Evolutionary conservation across 2,797 vertebrate genomes (phyloP), one percentile per base, ranked within the genome.

Genomic region (Alfaro cultratus): DNA sequence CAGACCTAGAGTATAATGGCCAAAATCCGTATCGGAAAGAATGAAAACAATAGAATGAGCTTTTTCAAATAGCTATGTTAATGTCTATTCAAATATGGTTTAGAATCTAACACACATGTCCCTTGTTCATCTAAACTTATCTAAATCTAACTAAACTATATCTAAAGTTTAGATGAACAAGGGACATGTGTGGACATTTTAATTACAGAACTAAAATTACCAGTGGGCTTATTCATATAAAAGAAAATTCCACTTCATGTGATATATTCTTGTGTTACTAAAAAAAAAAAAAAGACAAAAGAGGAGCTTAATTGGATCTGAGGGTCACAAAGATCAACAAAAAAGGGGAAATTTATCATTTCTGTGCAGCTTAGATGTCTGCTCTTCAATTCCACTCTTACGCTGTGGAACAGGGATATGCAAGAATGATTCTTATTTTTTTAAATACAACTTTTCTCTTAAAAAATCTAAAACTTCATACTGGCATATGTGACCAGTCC

Each of bases 361-460:
- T 67, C 18, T 64, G 29, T 47, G 18, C 12, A 26, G 21, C 29
- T 26, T 31, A 23, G 1, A 46, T 45, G 18, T 15, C 31, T 51
- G 9, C 31, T 34, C 36, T 31, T 62, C 39, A 76, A 2, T 31
- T 62, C n/a, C 11, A 62, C 31, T 53, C 31, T 34, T 39, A 51
- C 36, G 34, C 47, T 23, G 36, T 55, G 36, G 16, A 60, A 21
- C 43, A 51, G n/a, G n/a, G 23, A 46, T 18, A 57, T 57, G 36
- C 23, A 57, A 41, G 51, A 55, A 68, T 7, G 18, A 51, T 74
- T 60, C 72, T 1, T 29, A 0, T 23, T 41, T 67, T 67, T 67
- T 31, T 26, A 21, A 76, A 74, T 5, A 47, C 71, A 73, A 10
- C 34, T 57, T 73, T 47, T 68, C 49, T 55, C n/a, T 77, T 10